Evolutionary conservation across 2,888 invertebrate species (phyloP).

Genomic region (Trichopoda pennipes): DNA sequence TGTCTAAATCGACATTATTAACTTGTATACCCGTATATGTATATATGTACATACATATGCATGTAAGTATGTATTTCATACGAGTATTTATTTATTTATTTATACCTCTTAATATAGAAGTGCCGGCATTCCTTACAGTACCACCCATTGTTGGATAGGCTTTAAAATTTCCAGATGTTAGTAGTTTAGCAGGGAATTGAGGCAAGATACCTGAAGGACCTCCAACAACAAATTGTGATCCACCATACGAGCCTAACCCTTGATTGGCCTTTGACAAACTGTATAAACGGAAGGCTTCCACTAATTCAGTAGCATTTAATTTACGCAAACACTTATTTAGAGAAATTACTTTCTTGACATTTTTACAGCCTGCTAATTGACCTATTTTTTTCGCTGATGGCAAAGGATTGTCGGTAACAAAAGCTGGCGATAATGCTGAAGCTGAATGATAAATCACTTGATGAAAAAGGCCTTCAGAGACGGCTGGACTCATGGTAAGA

Average conservation of each 20-base stretch:
- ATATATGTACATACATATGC: too few species aligned
- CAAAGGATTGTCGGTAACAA: too few species aligned
- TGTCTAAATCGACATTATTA: too few species aligned
- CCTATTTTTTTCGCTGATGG: conserved; percentile 78
- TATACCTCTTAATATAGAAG: too few species aligned
- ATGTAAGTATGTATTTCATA: too few species aligned
- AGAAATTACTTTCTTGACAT: conserved; percentile 73
- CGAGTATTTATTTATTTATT: too few species aligned
- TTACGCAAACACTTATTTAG: conserved; percentile 79
- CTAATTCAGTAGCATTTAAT: conserved; percentile 75
- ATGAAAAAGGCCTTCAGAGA: background rate
- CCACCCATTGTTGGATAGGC: conserved; percentile 81
- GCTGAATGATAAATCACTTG: background rate
- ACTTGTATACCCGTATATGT: too few species aligned
- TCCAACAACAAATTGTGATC: too few species aligned
- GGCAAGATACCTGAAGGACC: conserved; percentile 79
- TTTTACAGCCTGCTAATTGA: conserved; percentile 78
- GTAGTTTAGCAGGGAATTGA: conserved; percentile 76
- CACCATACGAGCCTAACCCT: too few species aligned
- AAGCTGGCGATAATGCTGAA: background rate
- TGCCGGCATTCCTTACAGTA: background rate
- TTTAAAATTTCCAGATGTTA: conserved; percentile 75
- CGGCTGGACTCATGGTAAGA: background rate
- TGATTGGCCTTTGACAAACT: too few species aligned
- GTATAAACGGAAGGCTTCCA: too few species aligned